Evolutionary conservation across 2,113 vertebrate genomes (phyloP).

Genomic region (Neofelis nebulosa): DNA sequence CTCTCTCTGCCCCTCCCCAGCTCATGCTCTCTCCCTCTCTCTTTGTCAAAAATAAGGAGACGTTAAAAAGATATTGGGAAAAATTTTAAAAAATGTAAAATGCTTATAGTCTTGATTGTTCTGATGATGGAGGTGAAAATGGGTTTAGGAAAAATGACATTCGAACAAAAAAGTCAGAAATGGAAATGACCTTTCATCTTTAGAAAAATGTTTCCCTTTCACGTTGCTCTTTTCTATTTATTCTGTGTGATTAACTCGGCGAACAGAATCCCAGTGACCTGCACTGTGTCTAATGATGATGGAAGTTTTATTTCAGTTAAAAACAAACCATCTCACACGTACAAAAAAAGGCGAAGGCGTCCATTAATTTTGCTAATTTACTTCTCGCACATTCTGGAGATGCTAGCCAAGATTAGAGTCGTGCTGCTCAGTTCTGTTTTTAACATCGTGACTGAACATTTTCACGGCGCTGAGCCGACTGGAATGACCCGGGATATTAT

Average conservation of each 20-base stretch:
- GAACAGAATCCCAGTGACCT: neutral
- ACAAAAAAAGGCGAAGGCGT: neutral
- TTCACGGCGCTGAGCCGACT: neutral
- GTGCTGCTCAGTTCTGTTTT: conserved; percentile 30
- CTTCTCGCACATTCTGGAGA: conserved; percentile 4
- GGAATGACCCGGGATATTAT: neutral
- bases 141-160: conserved; percentile 3
- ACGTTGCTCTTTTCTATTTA: neutral
- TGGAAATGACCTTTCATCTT: conserved; percentile 38
- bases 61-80: too few relatives aligned
- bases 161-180: neutral
- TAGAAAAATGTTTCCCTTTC: conserved; percentile 31
- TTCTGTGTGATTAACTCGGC: neutral
- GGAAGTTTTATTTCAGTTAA: neutral
- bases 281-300: neutral
- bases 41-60: too few relatives aligned
- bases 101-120: neutral
- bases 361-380: neutral
- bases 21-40: too few relatives aligned
- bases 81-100: neutral
- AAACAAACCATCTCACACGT: neutral
- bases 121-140: neutral
- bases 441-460: neutral
- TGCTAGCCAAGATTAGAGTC: neutral
- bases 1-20: too few relatives aligned